phyloP scores from a whole-genome alignment of 2,797 vertebrate genomes.

The Galaxias olidus region DNA sequence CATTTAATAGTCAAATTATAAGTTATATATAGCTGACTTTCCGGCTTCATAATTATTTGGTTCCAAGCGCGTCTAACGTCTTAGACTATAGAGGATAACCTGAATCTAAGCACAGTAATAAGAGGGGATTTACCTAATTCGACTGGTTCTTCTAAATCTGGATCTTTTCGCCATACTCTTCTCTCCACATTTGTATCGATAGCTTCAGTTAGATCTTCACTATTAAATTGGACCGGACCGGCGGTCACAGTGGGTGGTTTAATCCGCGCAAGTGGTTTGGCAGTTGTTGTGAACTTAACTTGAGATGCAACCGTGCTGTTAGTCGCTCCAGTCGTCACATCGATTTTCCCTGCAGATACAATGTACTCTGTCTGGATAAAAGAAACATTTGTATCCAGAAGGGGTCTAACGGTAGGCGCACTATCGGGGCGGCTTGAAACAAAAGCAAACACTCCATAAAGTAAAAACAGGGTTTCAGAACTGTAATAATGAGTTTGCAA shows the following conservation, averaged over 20 bases:
- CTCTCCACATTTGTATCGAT: conserved; percentile 28
- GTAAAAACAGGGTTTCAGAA: no score
- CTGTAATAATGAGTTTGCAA: no score
- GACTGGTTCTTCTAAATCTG: conserved; percentile 37
- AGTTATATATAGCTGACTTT: background rate
- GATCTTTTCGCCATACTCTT: conserved; percentile 18
- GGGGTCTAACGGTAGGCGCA: no score
- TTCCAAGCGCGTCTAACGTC: background rate
- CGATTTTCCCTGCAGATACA: no score
- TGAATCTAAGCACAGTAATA: background rate
- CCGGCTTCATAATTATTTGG: background rate
- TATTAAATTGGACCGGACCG: conserved; percentile 3
- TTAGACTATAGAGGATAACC: background rate
- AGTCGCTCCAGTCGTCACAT: no score
- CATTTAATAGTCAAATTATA: no score
- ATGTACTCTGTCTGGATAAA: no score
- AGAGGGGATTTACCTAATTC: conserved; percentile 65
- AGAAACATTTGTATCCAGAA: no score
- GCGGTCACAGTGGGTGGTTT: conserved; percentile 14
- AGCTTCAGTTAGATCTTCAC: conserved; percentile 32
- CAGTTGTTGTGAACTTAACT: conserved; percentile 14
- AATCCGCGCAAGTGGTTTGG: conserved; percentile 25
- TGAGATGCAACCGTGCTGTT: conserved; percentile 16
- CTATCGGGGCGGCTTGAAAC: no score
- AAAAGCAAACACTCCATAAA: no score